Percentiles rank a stretch among this genome's conserved stretches.
phyloP scores from a whole-genome alignment of 2,113 vertebrate genomes.

The Pteropus alecto region DNA sequence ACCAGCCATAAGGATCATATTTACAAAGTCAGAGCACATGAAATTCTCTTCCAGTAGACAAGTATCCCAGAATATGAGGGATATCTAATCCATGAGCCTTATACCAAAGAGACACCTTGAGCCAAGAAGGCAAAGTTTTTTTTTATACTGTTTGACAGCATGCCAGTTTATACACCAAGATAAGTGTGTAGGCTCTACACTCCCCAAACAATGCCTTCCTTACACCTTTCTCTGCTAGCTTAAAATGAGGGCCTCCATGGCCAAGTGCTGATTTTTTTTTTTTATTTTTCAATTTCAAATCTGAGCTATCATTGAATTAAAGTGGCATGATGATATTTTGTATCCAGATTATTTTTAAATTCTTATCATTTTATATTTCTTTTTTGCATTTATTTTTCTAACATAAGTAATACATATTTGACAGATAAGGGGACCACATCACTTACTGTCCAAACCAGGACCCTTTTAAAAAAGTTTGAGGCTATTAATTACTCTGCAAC shows the following conservation, averaged over 20 bases:
- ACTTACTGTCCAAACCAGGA: not conserved
- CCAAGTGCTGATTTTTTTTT: not conserved
- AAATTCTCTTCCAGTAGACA: not conserved
- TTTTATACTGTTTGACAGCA: not conserved
- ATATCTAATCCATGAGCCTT: not conserved
- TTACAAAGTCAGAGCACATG: not conserved
- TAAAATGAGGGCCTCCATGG: not conserved
- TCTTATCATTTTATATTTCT: not conserved
- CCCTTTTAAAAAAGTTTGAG: not conserved
- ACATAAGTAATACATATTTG: not conserved
- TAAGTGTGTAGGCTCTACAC: not conserved
- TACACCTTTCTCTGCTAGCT: not conserved
- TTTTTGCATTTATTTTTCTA: conserved; percentile 14
- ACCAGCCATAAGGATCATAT: not conserved
- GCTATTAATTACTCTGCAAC: not conserved
- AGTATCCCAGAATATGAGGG: not conserved
- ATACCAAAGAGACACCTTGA: not conserved
- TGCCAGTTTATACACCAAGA: not conserved
- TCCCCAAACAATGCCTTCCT: not conserved
- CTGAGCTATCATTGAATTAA: not conserved
- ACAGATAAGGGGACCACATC: not conserved
- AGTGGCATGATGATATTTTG: not conserved
- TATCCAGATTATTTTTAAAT: not conserved
- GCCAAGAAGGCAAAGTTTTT: not conserved
- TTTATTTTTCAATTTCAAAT: not conserved